A percentile compares a stretch with the other conserved stretches of the same genome.
Conservation (phyloP, 2,797 vertebrate genomes). For the Picus viridis region DNA sequence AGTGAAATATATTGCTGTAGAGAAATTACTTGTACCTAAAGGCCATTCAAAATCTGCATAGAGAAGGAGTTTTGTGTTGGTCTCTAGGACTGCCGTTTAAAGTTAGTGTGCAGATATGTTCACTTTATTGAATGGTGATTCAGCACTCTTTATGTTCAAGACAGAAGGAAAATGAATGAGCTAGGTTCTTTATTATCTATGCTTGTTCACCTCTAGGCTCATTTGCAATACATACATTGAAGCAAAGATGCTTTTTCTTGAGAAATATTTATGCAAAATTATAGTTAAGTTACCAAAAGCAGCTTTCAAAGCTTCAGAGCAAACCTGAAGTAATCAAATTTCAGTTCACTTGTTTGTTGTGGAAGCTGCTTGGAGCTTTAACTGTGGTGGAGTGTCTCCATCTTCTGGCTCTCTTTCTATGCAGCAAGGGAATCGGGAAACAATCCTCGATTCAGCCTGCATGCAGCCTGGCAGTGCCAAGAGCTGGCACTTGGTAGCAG, state of each 20-base stretch:
- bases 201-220: not conserved
- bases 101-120: not conserved
- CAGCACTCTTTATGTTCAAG: not conserved
- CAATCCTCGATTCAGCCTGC: accelerated
- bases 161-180: not conserved
- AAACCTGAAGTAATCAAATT: not conserved
- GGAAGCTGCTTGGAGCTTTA: accelerated
- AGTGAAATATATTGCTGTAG: not conserved
- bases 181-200: not conserved
- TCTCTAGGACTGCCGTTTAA: not conserved
- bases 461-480: accelerated
- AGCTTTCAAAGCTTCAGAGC: not conserved
- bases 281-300: not conserved
- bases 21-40: not conserved
- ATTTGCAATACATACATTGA: not conserved
- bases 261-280: not conserved
- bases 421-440: accelerated
- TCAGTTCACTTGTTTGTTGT: not conserved
- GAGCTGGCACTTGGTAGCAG: no score
- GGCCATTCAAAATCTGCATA: not conserved
- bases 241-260: not conserved
- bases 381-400: not conserved
- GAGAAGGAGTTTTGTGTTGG: not conserved
- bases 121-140: not conserved
- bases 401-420: not conserved